Percentiles rank a stretch among this genome's conserved stretches.
Evolutionary conservation across 2,888 invertebrate species (phyloP).

Genomic region (Allacma fusca): DNA sequence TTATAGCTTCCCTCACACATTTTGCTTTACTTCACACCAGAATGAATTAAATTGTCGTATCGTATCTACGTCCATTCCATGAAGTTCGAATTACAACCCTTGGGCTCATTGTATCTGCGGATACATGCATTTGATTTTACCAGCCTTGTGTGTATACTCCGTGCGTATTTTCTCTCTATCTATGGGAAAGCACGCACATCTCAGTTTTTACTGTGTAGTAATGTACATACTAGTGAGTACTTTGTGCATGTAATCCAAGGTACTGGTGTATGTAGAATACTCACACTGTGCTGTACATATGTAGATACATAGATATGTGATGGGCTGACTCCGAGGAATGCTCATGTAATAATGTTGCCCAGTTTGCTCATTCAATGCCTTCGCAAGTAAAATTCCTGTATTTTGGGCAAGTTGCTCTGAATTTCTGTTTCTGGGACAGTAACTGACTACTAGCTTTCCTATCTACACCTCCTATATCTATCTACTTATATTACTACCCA

Average conservation of each 20-base stretch:
- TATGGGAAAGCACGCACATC: too few relatives aligned
- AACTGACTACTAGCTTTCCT: neutral
- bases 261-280: too few relatives aligned
- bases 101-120: neutral
- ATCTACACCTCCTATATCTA: neutral
- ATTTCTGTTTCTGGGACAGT: conserved; percentile 5
- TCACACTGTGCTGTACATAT: too few relatives aligned
- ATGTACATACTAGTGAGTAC: too few relatives aligned
- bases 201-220: too few relatives aligned
- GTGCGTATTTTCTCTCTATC: too few relatives aligned
- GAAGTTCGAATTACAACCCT: conserved; percentile 14
- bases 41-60: conserved; percentile 26
- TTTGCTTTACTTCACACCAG: conserved; percentile 15
- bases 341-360: too few relatives aligned
- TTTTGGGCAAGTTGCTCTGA: neutral
- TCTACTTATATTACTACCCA: neutral
- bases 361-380: neutral
- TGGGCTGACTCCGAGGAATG: too few relatives aligned
- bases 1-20: neutral
- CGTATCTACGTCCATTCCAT: conserved; percentile 9
- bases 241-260: too few relatives aligned
- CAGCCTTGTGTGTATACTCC: too few relatives aligned
- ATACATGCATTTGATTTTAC: too few relatives aligned
- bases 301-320: too few relatives aligned
- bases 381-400: neutral